Percentiles rank a stretch among this genome's conserved stretches.
phyloP scores from a whole-genome alignment of 1,140 invertebrate species.

The Akabosia matsudoensis region DNA sequence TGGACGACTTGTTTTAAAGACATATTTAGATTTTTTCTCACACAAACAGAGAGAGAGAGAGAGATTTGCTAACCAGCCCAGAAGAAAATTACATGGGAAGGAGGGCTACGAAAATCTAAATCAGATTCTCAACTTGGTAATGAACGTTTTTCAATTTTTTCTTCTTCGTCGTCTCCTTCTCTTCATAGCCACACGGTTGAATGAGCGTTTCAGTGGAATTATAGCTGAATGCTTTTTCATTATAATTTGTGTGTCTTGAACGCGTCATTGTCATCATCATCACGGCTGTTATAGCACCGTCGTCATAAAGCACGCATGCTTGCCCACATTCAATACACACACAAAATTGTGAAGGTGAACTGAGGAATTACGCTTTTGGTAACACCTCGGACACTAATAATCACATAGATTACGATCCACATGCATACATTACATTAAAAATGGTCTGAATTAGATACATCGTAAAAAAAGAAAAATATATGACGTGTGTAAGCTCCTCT shows the following conservation, averaged over 20 bases:
- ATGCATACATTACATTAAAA: constrained; percentile 4
- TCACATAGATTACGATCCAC: constrained; percentile 18
- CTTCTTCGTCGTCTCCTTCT: background rate
- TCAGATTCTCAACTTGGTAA: background rate
- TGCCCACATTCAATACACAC: background rate
- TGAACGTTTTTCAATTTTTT: background rate
- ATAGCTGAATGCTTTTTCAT: constrained; percentile 14
- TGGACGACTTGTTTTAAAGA: constrained; percentile 16
- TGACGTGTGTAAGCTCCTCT: no score
- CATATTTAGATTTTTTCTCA: constrained; percentile 18
- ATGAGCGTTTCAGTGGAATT: constrained; percentile 12
- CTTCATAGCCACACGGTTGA: background rate
- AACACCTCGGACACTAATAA: constrained; percentile 4
- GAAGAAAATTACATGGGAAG: background rate
- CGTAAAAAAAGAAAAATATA: no score
- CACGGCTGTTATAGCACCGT: background rate
- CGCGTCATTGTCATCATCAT: background rate
- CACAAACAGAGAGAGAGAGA: no score
- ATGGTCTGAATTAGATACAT: constrained; percentile 14
- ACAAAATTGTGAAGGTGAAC: background rate
- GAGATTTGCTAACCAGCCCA: background rate
- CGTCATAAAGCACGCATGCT: constrained; percentile 14
- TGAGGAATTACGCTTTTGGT: background rate
- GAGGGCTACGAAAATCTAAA: background rate
- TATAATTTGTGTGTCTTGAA: no score